phyloP scores from a whole-genome alignment of 2,113 vertebrate species.

The Mustela lutreola region DNA sequence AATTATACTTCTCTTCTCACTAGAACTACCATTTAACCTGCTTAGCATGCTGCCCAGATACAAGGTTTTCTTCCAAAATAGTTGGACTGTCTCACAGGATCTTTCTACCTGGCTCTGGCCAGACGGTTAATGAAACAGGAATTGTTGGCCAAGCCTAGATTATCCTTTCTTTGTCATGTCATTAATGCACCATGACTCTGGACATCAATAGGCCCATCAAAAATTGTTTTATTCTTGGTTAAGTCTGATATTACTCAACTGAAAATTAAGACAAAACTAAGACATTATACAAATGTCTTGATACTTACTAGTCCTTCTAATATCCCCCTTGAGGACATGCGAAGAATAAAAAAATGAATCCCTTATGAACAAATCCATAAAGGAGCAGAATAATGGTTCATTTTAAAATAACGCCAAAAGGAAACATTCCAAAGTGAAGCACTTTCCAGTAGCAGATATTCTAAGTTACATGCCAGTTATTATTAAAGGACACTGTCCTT shows the following conservation, averaged over 20 bases:
- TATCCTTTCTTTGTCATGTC: background rate
- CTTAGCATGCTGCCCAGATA: background rate
- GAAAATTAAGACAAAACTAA: slow-evolving; percentile 44
- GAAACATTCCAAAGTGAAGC: background rate
- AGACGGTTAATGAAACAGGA: slow-evolving; percentile 1
- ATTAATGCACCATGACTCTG: slow-evolving; percentile 6
- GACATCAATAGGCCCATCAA: slow-evolving; percentile 6
- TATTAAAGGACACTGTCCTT: background rate
- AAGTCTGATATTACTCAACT: background rate
- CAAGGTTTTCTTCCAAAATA: background rate
- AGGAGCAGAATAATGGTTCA: background rate
- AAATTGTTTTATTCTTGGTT: slow-evolving; percentile 30
- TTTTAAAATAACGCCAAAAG: background rate
- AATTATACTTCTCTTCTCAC: background rate
- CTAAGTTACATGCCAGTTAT: background rate
- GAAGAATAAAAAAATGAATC: background rate
- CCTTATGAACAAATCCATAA: background rate
- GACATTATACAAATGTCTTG: background rate
- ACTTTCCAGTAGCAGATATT: background rate
- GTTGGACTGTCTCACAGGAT: background rate
- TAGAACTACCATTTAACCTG: background rate
- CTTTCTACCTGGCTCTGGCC: background rate
- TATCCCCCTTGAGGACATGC: background rate
- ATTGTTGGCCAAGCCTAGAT: background rate
- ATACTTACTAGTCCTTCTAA: slow-evolving; percentile 15